A percentile compares a stretch with the other conserved stretches of the same genome.
Evolutionary conservation across 2,113 vertebrate species (phyloP).

Genomic region (mouse (Mus musculus)): GRCm39 chr4:58395001-58395500

Average conservation of each 20-base stretch:
- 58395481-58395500: not conserved
- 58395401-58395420: not conserved
- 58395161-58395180: not conserved
- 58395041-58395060: conserved; percentile 39
- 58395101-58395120: not conserved
- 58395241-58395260: not conserved
- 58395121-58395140: not conserved
- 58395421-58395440: not conserved
- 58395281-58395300: not conserved
- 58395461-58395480: not conserved
- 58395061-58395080: conserved; percentile 51
- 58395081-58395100: conserved; percentile 53
- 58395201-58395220: not conserved
- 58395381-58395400: not conserved
- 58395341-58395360: not conserved
- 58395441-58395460: not conserved
- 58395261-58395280: not conserved
- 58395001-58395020: conserved; percentile 34
- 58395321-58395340: not conserved
- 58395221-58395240: not conserved
- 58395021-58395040: conserved; percentile 43
- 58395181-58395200: not conserved
- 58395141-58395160: not conserved
- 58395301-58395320: not conserved
- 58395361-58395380: not conserved